phyloP scores from a whole-genome alignment of 2,797 vertebrate species.

The Capromys pilorides region DNA sequence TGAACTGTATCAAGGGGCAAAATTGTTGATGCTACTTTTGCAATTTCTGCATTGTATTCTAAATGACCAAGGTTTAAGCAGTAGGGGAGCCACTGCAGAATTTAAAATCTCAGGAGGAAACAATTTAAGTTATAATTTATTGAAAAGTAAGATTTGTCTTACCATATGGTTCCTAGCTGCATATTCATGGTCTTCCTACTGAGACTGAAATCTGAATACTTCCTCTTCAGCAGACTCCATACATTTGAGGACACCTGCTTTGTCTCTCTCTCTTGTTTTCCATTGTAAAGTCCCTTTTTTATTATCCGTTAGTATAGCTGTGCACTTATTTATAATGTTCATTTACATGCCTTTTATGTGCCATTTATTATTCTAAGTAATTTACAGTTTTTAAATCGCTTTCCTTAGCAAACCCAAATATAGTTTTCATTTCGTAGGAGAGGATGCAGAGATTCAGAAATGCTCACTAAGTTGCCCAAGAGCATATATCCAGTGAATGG shows the following conservation, averaged over 20 bases:
- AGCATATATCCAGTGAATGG: background rate
- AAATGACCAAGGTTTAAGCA: conserved; percentile 40
- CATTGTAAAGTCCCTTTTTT: background rate
- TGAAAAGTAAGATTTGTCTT: background rate
- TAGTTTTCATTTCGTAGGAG: background rate
- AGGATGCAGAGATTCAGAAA: background rate
- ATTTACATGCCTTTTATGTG: background rate
- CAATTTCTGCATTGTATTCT: background rate
- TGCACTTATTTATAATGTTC: background rate
- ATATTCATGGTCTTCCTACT: background rate
- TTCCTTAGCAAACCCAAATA: background rate
- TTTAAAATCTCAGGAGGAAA: background rate
- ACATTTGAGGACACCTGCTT: background rate
- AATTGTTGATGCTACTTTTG: background rate
- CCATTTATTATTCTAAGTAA: background rate
- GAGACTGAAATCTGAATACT: background rate
- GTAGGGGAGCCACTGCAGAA: background rate
- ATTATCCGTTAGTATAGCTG: background rate
- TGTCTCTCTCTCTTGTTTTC: background rate
- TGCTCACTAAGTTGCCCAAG: background rate
- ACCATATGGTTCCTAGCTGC: background rate
- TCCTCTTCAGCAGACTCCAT: background rate
- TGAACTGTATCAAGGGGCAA: background rate
- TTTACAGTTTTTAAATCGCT: background rate
- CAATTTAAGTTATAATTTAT: background rate